A percentile compares a stretch with the other conserved stretches of the same genome.
These are phyloP conservation scores for Saccopteryx bilineata DNA, from an alignment of 2,113 vertebrate genomes.

Conservation along the genomic window DNA sequence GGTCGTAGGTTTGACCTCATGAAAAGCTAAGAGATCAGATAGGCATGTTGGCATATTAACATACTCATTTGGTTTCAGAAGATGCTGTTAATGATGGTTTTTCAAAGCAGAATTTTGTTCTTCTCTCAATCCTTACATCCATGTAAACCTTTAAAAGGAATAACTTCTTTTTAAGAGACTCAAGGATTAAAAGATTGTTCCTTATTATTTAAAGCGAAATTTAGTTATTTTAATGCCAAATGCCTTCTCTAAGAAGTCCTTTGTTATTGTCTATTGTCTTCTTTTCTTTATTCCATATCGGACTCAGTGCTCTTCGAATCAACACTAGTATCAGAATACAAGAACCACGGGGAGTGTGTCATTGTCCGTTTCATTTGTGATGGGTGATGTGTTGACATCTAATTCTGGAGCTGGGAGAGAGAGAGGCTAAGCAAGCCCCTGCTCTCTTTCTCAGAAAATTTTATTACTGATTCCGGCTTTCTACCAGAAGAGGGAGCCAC, in stretches of 20 bases:
- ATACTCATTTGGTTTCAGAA: not conserved
- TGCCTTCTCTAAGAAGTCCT: not conserved
- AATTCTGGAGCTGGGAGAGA: not conserved
- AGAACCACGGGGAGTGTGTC: not conserved
- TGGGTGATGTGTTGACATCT: not conserved
- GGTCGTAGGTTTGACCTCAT: not conserved
- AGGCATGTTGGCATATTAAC: not conserved
- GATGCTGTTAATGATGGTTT: not conserved
- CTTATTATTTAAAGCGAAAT: constrained; percentile 39
- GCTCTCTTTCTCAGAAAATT: not conserved
- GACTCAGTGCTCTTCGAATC: not conserved
- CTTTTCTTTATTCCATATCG: not conserved
- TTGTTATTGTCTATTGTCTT: not conserved
- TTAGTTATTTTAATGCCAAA: not conserved
- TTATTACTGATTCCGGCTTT: constrained; percentile 63
- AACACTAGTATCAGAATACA: not conserved
- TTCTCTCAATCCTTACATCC: not conserved
- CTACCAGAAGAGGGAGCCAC: constrained; percentile 89
- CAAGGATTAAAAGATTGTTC: not conserved
- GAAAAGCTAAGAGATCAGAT: not conserved
- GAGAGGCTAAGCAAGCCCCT: not conserved
- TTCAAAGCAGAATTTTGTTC: not conserved
- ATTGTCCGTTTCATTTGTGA: not conserved
- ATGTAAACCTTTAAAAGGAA: not conserved
- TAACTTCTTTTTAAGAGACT: not conserved